These are phyloP conservation scores for Drosophila diplacantha DNA, from an alignment of 2,888 invertebrate genomes.

Conservation along the genomic window DNA sequence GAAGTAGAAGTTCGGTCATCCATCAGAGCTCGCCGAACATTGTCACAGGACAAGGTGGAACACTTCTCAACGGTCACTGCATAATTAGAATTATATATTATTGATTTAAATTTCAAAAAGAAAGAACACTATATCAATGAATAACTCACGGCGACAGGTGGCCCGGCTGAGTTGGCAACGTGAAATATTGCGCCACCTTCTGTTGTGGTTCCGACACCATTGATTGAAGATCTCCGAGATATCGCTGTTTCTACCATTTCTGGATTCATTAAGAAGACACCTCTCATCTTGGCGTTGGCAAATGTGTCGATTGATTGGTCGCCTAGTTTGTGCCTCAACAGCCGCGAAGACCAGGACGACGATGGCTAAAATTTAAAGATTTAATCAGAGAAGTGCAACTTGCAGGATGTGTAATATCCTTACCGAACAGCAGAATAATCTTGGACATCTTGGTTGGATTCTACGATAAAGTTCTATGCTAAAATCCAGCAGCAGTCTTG, in stretches of 20 bases:
- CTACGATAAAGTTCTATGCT: slow-evolving; percentile 11
- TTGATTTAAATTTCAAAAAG: not conserved
- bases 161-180: slow-evolving; percentile 50
- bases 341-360: slow-evolving; percentile 31
- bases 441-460: slow-evolving; percentile 43
- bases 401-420: slow-evolving; percentile 11
- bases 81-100: not conserved
- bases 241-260: slow-evolving; percentile 35
- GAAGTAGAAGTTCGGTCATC: not conserved
- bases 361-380: slow-evolving; percentile 24
- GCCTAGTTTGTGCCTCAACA: slow-evolving; percentile 18
- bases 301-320: slow-evolving; percentile 3
- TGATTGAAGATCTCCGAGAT: slow-evolving; percentile 35
- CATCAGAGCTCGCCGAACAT: slow-evolving; percentile 19
- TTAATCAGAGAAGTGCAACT: not conserved
- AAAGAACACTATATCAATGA: too few relatives aligned
- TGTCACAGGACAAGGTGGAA: slow-evolving; percentile 26
- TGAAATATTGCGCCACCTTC: slow-evolving; percentile 47
- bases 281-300: slow-evolving; percentile 24
- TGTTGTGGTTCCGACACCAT: slow-evolving; percentile 27
- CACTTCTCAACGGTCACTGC: slow-evolving; percentile 54
- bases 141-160: slow-evolving; percentile 49
- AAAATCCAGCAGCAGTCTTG: not conserved
- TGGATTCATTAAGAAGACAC: slow-evolving; percentile 16
- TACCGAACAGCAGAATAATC: slow-evolving; percentile 45